Percentiles rank a stretch among this genome's conserved stretches.
Evolutionary conservation across 2,797 vertebrate genomes (phyloP).

Genomic region (Microchirus variegatus): DNA sequence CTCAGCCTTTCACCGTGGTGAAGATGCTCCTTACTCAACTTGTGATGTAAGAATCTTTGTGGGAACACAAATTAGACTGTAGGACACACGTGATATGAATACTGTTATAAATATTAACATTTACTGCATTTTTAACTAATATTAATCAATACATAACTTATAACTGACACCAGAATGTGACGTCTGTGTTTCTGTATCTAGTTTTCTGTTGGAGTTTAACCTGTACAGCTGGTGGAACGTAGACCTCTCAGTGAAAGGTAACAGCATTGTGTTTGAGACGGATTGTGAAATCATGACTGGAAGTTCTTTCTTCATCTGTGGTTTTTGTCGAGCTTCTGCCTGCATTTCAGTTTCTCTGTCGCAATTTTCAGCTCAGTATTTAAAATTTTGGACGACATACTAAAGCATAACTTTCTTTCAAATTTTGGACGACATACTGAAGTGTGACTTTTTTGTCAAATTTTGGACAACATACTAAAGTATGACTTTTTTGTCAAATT

Average conservation of each 20-base stretch:
- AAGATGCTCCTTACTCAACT: constrained; percentile 97
- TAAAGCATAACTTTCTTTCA: too few species aligned
- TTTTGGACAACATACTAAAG: too few species aligned
- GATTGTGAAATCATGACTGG: background rate
- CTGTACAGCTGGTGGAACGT: constrained; percentile 97
- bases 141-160: background rate
- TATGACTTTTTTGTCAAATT: too few species aligned
- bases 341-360: constrained; percentile 9
- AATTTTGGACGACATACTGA: too few species aligned
- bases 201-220: constrained; percentile 97
- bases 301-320: background rate
- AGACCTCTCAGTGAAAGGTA: constrained; percentile 92
- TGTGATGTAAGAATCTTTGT: constrained; percentile 88
- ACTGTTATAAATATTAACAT: too few species aligned
- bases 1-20: constrained; percentile 91
- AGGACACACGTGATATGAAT: background rate
- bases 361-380: constrained; percentile 80
- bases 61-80: background rate
- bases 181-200: constrained; percentile 64
- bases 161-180: too few species aligned
- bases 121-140: background rate
- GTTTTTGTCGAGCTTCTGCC: too few species aligned
- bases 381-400: too few species aligned
- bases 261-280: background rate
- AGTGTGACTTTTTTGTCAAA: too few species aligned